These are phyloP conservation scores for Euschistus heros DNA, from an alignment of 1,140 invertebrate species.

Conservation along the genomic window DNA sequence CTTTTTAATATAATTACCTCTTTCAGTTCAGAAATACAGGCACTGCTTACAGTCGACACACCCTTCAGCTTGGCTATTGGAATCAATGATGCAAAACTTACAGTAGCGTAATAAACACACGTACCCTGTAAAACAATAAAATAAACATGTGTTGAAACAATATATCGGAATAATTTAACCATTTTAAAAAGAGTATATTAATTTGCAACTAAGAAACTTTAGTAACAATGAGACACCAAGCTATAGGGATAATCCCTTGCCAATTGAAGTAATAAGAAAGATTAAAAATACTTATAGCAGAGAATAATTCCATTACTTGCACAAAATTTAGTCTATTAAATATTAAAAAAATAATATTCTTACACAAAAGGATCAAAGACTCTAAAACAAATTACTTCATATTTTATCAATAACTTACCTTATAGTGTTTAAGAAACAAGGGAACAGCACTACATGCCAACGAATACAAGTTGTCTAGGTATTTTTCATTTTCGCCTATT, in stretches of 20 bases:
- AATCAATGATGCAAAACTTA: slow-evolving; percentile 26
- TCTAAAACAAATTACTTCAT: background rate
- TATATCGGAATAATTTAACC: too few relatives aligned
- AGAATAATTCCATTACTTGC: too few relatives aligned
- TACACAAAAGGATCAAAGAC: background rate
- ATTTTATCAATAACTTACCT: slow-evolving; percentile 15
- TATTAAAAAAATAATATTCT: too few relatives aligned
- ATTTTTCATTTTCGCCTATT: background rate
- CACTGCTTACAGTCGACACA: slow-evolving; percentile 23
- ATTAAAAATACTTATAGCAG: too few relatives aligned
- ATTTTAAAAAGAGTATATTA: too few relatives aligned
- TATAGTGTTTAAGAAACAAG: slow-evolving; percentile 21
- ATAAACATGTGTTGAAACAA: too few relatives aligned
- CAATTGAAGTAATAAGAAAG: too few relatives aligned
- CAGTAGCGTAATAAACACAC: slow-evolving; percentile 22
- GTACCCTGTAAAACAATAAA: slow-evolving; percentile 25
- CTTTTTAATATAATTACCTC: slow-evolving; percentile 6
- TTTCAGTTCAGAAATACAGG: slow-evolving; percentile 25
- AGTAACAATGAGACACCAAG: too few relatives aligned
- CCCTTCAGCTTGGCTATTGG: slow-evolving; percentile 20
- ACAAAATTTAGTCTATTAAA: too few relatives aligned
- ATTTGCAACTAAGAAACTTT: too few relatives aligned
- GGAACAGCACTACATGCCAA: slow-evolving; percentile 13
- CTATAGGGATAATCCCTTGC: too few relatives aligned
- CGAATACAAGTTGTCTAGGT: background rate